These are phyloP conservation scores for Caenorhabditis doughertyi DNA, from an alignment of 2,888 invertebrate species.

Conservation along the genomic window DNA sequence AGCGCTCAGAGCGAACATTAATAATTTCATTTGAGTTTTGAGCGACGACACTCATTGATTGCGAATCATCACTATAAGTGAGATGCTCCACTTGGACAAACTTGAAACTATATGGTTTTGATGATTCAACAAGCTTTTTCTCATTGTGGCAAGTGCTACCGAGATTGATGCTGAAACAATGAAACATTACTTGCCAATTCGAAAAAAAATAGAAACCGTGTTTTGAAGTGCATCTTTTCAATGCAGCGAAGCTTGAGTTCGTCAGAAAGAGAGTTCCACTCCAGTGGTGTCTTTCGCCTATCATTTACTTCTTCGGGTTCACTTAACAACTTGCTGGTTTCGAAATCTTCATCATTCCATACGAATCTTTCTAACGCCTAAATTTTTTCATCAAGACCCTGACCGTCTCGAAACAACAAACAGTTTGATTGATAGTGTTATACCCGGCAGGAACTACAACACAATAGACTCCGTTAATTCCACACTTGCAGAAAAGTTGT, in stretches of 20 bases:
- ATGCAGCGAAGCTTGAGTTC: background rate
- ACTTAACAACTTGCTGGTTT: background rate
- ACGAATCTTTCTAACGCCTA: background rate
- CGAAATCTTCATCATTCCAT: background rate
- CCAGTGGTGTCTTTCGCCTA: background rate
- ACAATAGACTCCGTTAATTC: background rate
- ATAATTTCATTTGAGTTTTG: background rate
- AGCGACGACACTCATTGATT: background rate
- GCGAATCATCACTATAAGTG: background rate
- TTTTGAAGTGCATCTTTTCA: background rate
- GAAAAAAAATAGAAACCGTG: too few species aligned
- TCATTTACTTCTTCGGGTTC: background rate
- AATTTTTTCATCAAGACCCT: background rate
- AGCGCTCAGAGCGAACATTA: background rate
- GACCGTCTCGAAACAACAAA: background rate
- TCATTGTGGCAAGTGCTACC: background rate
- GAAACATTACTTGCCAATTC: background rate
- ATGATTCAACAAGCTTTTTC: background rate
- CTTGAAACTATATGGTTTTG: background rate
- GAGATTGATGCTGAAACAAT: background rate
- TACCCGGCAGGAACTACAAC: background rate
- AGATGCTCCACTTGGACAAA: background rate
- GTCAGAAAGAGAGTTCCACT: background rate
- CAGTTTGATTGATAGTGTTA: background rate
- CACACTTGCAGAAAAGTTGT: background rate